Base-by-base conservation (phyloP, 2,888 invertebrate species). In the Orthonychiurus folsomi region DNA sequence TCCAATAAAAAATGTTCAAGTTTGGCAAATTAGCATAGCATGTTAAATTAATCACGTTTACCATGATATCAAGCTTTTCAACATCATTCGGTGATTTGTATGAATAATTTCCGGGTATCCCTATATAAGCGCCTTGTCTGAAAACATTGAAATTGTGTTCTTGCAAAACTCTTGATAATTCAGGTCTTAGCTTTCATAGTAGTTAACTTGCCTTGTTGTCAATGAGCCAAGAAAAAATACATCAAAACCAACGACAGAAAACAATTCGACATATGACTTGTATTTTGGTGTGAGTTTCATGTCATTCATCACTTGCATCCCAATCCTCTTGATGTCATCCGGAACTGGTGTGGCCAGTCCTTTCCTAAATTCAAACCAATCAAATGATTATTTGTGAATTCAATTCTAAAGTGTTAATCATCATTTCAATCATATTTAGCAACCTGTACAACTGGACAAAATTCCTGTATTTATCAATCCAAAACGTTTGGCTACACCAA, bases 211-310 rank as follows among this genome's bases (percentile, higher is more conserved):
- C 59, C 71, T 77, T 28, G 78, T 77, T 52, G 73, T 74, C 1
- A 76, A 68, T 1, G 79, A 78, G 75, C 90, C 92, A 52, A 85
- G 84, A 77, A 84, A 82, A 74, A 85, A 84, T 37, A 86, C 74
- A 75, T 91, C 86, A 76, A 86, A 86, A 24, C 89, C 89, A 78
- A 81, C 83, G 1, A 85, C 85, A 68, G 83, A 82, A 74, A 90
- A 91, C 0, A 87, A 85, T 65, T 81, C 78, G 53, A 85, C 79
- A 24, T 81, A 73, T 65, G 79, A 79, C 27, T 77, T 77, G 55
- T 83, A 80, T 5, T 78, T 70, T 20, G 80, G 76, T 0, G 80
- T 68, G 1, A 87, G 63, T n/a, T 83, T 76, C 18, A 88, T 74
- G 63, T 85, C 79, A 48, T 84, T 79, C 57, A 86, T 66, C 52